Conservation (phyloP, 2,888 invertebrate genomes). For the Watsonalla binaria region DNA sequence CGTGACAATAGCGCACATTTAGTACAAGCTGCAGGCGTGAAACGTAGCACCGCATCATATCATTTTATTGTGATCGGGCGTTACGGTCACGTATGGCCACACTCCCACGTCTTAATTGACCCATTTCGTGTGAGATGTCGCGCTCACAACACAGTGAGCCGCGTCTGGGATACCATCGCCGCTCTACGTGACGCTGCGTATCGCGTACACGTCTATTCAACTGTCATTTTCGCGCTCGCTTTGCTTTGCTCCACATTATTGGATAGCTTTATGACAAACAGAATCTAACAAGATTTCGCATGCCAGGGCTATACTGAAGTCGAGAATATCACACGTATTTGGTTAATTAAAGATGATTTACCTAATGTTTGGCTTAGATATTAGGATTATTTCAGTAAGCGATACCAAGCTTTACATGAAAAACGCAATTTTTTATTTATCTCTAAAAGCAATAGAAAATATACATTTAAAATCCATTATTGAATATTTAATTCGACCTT, state of each 20-base stretch:
- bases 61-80: constrained; percentile 54
- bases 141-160: constrained; percentile 47
- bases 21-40: constrained; percentile 62
- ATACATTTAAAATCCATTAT: too few species aligned
- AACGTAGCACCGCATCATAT: constrained; percentile 60
- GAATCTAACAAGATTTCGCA: neutral
- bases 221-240: constrained; percentile 23
- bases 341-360: too few species aligned
- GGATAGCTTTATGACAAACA: constrained; percentile 34
- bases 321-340: too few species aligned
- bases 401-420: too few species aligned
- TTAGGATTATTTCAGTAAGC: too few species aligned
- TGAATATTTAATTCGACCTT: too few species aligned
- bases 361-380: too few species aligned
- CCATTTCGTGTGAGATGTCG: constrained; percentile 73
- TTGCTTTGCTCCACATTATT: constrained; percentile 27
- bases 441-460: too few species aligned
- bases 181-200: constrained; percentile 60
- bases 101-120: constrained; percentile 79
- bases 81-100: constrained; percentile 71
- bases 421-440: too few species aligned
- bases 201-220: constrained; percentile 21
- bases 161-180: constrained; percentile 73
- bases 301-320: too few species aligned
- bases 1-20: constrained; percentile 39